These are phyloP conservation scores for Coelinius sp. DNA, from an alignment of 2,888 invertebrate species.

Conservation along the genomic window DNA sequence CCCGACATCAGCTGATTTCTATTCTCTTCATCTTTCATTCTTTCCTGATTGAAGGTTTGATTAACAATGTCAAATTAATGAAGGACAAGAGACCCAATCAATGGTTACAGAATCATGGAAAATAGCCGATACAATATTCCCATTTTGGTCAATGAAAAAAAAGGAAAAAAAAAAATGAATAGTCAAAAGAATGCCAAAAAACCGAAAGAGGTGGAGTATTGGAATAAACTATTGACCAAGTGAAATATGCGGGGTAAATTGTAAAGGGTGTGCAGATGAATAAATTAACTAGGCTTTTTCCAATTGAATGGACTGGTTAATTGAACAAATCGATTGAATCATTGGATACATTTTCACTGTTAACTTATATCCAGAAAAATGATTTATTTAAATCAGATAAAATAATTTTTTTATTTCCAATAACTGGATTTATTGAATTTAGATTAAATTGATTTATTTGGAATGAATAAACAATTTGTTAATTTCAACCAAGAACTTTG, in stretches of 20 bases:
- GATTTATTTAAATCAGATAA: too few relatives aligned
- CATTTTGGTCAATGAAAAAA: too few relatives aligned
- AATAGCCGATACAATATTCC: neutral
- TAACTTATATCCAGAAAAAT: too few relatives aligned
- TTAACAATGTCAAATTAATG: neutral
- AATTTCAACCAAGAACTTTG: neutral
- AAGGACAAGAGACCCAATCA: neutral
- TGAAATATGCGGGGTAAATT: neutral
- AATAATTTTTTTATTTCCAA: too few relatives aligned
- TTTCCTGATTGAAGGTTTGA: neutral
- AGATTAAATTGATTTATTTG: too few relatives aligned
- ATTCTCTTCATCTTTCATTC: neutral
- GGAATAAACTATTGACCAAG: neutral
- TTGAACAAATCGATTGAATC: slow-evolving; percentile 13
- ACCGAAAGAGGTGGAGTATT: too few relatives aligned
- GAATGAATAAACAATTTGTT: too few relatives aligned
- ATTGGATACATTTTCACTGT: neutral
- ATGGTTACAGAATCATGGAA: neutral
- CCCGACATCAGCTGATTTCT: neutral
- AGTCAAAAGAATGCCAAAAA: too few relatives aligned
- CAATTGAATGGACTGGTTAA: slow-evolving; percentile 2
- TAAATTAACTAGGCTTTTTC: neutral
- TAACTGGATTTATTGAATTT: too few relatives aligned
- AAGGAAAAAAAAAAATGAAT: too few relatives aligned
- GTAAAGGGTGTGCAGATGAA: neutral